phyloP scores from a whole-genome alignment of 2,113 vertebrate species.

The Dryoscopus gambensis region DNA sequence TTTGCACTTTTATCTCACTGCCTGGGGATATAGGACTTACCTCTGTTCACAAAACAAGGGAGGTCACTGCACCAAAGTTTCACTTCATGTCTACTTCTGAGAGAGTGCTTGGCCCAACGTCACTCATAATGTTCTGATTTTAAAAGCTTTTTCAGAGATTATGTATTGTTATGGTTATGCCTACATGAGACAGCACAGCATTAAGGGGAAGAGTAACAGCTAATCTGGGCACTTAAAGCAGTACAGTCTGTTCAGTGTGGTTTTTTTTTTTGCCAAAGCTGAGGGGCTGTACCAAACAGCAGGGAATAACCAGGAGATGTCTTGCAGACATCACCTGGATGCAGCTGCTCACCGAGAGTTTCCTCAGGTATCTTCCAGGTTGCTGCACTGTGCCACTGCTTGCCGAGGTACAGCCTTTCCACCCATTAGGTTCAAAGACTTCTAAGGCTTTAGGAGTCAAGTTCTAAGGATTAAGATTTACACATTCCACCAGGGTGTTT shows the following conservation, averaged over 20 bases:
- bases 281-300: background rate
- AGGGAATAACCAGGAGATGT: background rate
- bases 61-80: background rate
- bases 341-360: background rate
- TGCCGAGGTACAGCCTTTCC: background rate
- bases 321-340: background rate
- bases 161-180: fast-evolving
- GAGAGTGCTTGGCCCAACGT: background rate
- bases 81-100: background rate
- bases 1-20: background rate
- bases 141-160: background rate
- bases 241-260: background rate
- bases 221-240: background rate
- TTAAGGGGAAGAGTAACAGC: background rate
- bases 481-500: background rate
- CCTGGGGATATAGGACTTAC: background rate
- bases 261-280: background rate
- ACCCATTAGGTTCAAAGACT: background rate
- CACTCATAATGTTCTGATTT: background rate
- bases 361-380: background rate
- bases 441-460: background rate
- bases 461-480: background rate
- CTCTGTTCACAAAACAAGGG: background rate
- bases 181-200: background rate
- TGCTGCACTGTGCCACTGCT: background rate